phyloP scores from a whole-genome alignment of 2,888 invertebrate genomes.

The Bombylius discolor region DNA sequence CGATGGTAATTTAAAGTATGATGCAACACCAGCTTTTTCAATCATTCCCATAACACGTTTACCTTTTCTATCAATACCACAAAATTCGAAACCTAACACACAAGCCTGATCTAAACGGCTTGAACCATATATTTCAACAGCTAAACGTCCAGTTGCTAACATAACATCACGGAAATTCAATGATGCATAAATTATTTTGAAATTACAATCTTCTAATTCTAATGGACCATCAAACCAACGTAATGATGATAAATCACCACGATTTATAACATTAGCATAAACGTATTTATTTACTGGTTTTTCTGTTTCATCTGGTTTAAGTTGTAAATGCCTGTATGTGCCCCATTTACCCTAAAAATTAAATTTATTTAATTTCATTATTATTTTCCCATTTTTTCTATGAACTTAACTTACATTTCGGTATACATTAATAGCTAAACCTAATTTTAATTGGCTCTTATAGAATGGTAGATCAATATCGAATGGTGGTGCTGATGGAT shows the following conservation, averaged over 20 bases:
- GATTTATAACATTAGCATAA: conserved; percentile 59
- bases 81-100: conserved; percentile 55
- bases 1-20: conserved; percentile 36
- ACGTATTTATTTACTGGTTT: conserved; percentile 48
- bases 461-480: conserved; percentile 51
- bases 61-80: conserved; percentile 44
- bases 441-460: conserved; percentile 50
- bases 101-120: conserved; percentile 50
- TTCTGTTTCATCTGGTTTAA: conserved; percentile 39
- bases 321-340: conserved; percentile 69
- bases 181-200: conserved; percentile 49
- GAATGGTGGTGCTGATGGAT: conserved; percentile 50
- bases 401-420: conserved; percentile 36
- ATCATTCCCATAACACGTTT: conserved; percentile 52
- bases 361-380: neutral
- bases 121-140: conserved; percentile 64
- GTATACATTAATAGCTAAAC: conserved; percentile 68
- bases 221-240: conserved; percentile 66
- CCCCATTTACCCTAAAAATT: conserved; percentile 42
- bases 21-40: conserved; percentile 41
- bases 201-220: conserved; percentile 40
- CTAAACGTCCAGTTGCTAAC: conserved; percentile 82
- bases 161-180: conserved; percentile 92
- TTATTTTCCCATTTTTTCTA: too few species aligned
- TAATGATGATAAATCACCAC: conserved; percentile 77